Base-by-base conservation (phyloP, 2,888 invertebrate species). In the Orthosia gothica region DNA sequence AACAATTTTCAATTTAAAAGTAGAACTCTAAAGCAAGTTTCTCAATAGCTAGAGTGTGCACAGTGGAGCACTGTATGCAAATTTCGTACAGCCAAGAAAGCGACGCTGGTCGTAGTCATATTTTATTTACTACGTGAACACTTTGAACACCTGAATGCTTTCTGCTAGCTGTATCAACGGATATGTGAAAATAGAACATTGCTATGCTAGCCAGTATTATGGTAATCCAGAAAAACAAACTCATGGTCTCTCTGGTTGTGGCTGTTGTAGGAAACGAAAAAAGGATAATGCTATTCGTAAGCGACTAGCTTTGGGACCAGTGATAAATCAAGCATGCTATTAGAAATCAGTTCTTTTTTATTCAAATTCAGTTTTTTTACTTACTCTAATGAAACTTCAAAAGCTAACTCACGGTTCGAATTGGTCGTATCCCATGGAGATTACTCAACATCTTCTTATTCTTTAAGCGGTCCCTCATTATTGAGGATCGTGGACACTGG, bases 81-180 rank as follows among this genome's bases (percentile, higher is more conserved):
- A 66, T 47, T 64, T 26, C 15, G 4, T 26, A 16, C 12, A n/a
- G 16, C 45, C 16, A 26, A 23, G 45, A 26, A 45, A n/a, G 26
- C 45, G 45, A 67, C n/a, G 26, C 12, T 26, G 66, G 15, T 65
- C 4, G 15, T 16, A n/a, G 23, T 47, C 7, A 66, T 67, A 66
- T 67, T 67, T 67, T 67, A 67, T 67, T 67, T 47, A 67, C 45
- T 16, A 66, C 66, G 3, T 45, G 66, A 45, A 67, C 66, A 47
- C 65, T 9, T 45, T 45, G 66, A 45, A 67, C 67, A 47, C 65
- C n/a, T 47, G 45, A 26, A 67, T 65, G n/a, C 45, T 26, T 67
- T 65, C 66, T 65, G 15, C n/a, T 11, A n/a, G 26, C n/a, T 47
- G n/a, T 15, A 65, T n/a, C 18, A 45, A 12, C n/a, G 66, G n/a